Conservation (phyloP, 2,888 invertebrate genomes). For the Plemyria rubiginata region DNA sequence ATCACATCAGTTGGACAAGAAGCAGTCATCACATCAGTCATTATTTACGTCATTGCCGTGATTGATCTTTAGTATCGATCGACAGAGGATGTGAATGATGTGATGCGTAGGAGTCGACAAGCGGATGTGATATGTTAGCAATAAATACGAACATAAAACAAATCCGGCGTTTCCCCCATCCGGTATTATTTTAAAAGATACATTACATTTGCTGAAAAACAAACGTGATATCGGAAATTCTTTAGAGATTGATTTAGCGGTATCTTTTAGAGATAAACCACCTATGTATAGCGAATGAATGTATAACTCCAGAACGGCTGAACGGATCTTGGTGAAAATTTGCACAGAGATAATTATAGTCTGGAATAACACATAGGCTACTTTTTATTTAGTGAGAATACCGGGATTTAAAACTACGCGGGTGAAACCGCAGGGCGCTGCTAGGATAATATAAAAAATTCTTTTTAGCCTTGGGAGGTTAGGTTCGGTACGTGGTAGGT, state of each 20-base stretch:
- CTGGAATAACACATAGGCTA: too few species aligned
- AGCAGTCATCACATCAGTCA: too few species aligned
- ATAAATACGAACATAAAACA: conserved; percentile 41
- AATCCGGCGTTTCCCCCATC: conserved; percentile 29
- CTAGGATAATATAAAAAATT: too few species aligned
- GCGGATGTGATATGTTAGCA: conserved; percentile 43
- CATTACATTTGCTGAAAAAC: conserved; percentile 18
- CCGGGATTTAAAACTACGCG: too few species aligned
- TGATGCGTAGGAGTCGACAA: conserved; percentile 35
- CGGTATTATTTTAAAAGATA: conserved; percentile 19
- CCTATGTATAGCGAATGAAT: neutral
- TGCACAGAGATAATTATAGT: too few species aligned
- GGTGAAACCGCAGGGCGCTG: too few species aligned
- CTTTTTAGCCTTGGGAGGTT: neutral
- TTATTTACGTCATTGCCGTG: conserved; percentile 1
- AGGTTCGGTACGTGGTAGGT: too few species aligned
- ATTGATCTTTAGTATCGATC: conserved; percentile 17
- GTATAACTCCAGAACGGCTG: too few species aligned
- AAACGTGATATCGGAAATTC: conserved; percentile 10
- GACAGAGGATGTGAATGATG: conserved; percentile 23
- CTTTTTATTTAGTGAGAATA: too few species aligned
- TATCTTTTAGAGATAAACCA: neutral
- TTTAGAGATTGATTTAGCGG: conserved; percentile 2
- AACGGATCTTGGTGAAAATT: too few species aligned
- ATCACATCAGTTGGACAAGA: too few species aligned